phyloP scores from a whole-genome alignment of 2,888 invertebrate species.

The Pristionchus entomophagus region DNA sequence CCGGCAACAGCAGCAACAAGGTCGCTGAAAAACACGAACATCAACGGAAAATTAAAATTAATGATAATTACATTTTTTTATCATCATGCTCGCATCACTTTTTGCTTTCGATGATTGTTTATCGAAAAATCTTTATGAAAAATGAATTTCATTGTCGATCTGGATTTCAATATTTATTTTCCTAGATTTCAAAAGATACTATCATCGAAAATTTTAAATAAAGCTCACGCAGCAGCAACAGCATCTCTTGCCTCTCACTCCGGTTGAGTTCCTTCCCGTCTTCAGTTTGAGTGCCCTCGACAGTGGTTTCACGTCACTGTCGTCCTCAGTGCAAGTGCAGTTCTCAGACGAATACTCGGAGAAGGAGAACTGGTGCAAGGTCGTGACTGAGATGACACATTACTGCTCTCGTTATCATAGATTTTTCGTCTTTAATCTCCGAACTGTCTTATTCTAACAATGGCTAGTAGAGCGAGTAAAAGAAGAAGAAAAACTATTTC shows the following conservation, averaged over 20 bases:
- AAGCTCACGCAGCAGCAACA: constrained; percentile 22
- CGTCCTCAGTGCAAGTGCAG: constrained; percentile 1
- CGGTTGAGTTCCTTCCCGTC: background rate
- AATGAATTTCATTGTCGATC: too few species aligned
- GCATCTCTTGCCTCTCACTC: background rate
- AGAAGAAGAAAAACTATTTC: too few species aligned
- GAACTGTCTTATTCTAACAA: too few species aligned
- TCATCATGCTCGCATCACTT: too few species aligned
- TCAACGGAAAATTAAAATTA: too few species aligned
- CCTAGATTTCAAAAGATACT: background rate
- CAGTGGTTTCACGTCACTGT: background rate
- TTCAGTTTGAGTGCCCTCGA: background rate
- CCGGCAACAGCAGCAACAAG: constrained; percentile 22
- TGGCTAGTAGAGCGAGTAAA: background rate
- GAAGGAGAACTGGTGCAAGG: background rate
- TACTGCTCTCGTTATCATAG: too few species aligned
- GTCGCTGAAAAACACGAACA: background rate
- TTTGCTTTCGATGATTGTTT: too few species aligned
- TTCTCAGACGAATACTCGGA: background rate
- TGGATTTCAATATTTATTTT: too few species aligned
- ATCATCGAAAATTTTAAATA: background rate
- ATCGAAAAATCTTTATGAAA: too few species aligned
- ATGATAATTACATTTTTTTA: too few species aligned
- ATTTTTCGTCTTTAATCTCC: too few species aligned
- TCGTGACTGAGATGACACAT: background rate